Evolutionary conservation across 2,797 vertebrate species (phyloP).

Genomic region (Vultur gryphus): DNA sequence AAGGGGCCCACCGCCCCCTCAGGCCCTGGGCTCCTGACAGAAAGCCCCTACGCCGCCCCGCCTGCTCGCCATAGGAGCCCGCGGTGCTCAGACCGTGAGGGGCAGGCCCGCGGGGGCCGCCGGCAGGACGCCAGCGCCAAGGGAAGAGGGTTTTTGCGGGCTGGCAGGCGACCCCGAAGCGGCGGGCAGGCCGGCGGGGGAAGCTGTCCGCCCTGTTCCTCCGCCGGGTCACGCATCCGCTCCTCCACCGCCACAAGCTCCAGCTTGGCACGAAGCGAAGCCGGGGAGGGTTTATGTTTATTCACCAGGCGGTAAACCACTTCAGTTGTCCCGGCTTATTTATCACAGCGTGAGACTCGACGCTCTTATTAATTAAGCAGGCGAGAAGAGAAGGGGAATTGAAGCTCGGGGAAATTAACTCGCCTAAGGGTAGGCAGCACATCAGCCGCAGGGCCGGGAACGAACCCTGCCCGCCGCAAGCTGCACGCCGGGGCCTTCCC

Average conservation of each 20-base stretch:
- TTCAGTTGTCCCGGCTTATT: not conserved
- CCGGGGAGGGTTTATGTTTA: not conserved
- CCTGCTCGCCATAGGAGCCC: not conserved
- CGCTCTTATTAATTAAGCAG: not conserved
- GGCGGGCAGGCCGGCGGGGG: not conserved
- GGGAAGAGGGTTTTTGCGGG: not conserved
- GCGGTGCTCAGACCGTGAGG: not conserved
- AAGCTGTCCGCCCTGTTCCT: not conserved
- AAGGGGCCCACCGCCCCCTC: not conserved
- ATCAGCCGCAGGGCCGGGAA: not conserved
- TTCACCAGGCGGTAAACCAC: not conserved
- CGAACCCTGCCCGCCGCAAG: not conserved
- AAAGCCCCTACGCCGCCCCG: not conserved
- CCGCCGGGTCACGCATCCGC: not conserved
- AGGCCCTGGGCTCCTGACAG: not conserved
- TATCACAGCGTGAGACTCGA: not conserved
- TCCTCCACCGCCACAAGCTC: not conserved
- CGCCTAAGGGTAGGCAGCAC: not conserved
- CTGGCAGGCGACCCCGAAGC: not conserved
- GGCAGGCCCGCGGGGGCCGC: not conserved
- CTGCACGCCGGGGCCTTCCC: not conserved
- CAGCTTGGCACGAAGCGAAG: not conserved
- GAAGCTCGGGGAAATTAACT: not conserved
- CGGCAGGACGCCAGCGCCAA: not conserved
- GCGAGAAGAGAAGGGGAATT: not conserved